These are phyloP conservation scores for Vireo altiloquus DNA, from an alignment of 2,113 vertebrate genomes.

Conservation along the genomic window DNA sequence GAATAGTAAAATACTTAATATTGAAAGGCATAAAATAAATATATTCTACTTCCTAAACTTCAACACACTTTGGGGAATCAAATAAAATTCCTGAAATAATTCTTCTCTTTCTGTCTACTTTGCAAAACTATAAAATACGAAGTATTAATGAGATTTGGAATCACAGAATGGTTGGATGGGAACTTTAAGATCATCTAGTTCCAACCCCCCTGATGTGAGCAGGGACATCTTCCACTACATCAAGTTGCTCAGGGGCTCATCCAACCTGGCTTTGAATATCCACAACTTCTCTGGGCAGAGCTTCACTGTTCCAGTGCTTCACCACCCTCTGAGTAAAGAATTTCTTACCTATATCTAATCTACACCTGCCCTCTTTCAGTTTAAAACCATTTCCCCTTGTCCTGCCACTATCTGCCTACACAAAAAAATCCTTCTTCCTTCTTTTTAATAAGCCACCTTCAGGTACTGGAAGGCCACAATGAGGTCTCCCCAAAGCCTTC, in stretches of 20 bases:
- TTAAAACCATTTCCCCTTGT: background rate
- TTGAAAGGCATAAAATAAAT: background rate
- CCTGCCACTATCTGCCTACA: background rate
- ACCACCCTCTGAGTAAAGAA: background rate
- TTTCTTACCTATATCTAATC: background rate
- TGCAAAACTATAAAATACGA: background rate
- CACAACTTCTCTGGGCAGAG: background rate
- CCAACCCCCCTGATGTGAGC: fast-evolving
- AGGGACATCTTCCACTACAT: background rate
- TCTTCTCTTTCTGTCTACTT: background rate
- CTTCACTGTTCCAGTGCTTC: background rate
- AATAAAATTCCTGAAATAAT: background rate
- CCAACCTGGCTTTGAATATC: background rate
- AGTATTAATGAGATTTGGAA: background rate
- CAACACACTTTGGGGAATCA: background rate
- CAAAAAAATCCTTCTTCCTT: background rate
- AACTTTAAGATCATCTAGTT: background rate
- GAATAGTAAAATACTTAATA: background rate
- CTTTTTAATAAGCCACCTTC: background rate
- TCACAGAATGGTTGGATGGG: background rate
- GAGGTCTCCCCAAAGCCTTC: background rate
- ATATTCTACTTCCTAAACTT: background rate
- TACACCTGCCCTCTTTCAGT: background rate
- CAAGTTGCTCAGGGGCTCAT: background rate
- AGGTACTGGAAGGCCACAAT: background rate